phyloP scores from a whole-genome alignment of 2,888 invertebrate genomes.

The Coenonympha glycerion region DNA sequence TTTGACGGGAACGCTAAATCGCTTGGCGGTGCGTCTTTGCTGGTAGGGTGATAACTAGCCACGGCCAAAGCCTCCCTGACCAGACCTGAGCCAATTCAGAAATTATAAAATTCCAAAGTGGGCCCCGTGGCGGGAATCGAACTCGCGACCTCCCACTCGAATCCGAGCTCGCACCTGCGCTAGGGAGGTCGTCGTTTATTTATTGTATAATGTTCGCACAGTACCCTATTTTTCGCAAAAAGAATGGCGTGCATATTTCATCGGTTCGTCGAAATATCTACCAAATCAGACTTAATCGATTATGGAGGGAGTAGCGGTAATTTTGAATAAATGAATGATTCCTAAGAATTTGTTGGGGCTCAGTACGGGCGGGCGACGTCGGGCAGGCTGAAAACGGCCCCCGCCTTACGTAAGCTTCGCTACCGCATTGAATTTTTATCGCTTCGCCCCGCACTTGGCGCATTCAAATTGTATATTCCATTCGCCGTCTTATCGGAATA shows the following conservation, averaged over 20 bases:
- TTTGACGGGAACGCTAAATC: no score
- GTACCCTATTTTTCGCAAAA: not conserved
- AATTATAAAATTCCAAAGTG: no score
- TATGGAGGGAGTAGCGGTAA: constrained; percentile 1
- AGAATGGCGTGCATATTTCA: constrained; percentile 8
- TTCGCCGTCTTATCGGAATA: constrained; percentile 37
- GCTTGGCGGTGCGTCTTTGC: no score
- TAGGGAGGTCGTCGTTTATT: no score
- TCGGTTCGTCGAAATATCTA: constrained; percentile 11
- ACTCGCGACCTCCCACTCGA: no score
- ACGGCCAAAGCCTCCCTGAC: no score
- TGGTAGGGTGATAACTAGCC: no score
- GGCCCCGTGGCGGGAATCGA: no score
- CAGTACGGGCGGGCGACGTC: not conserved
- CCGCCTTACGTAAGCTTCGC: constrained; percentile 48
- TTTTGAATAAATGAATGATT: constrained; percentile 17
- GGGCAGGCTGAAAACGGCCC: constrained; percentile 16
- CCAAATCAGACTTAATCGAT: constrained; percentile 7
- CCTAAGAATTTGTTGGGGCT: constrained; percentile 6
- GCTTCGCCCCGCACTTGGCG: constrained; percentile 34
- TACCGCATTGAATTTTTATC: constrained; percentile 54
- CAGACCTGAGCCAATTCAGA: no score
- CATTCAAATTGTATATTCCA: constrained; percentile 45
- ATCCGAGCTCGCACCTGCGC: no score
- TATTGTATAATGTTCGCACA: not conserved